Percentiles rank a stretch among this genome's conserved stretches.
These are phyloP conservation scores for Perizoma affinitatum DNA, from an alignment of 2,888 invertebrate species.

Conservation along the genomic window DNA sequence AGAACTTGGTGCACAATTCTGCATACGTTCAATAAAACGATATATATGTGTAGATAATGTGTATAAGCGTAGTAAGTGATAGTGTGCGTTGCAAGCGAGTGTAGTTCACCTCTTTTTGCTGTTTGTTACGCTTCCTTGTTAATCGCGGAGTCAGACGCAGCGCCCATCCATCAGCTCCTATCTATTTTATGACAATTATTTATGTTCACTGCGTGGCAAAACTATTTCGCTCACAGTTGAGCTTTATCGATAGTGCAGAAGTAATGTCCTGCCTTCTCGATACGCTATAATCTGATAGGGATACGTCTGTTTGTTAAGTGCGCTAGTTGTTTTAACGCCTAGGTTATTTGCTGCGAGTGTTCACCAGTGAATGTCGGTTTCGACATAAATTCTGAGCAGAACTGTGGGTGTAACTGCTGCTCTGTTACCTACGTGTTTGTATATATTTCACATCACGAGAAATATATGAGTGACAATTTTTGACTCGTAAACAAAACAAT, in stretches of 20 bases:
- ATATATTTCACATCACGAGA: conserved; percentile 71
- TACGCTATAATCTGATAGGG: conserved; percentile 81
- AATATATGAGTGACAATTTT: conserved; percentile 66
- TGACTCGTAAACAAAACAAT: conserved; percentile 53
- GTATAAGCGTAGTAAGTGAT: conserved; percentile 21
- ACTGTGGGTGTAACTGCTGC: conserved; percentile 81
- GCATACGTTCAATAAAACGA: conserved; percentile 13
- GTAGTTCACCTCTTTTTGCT: conserved; percentile 42
- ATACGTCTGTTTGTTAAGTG: conserved; percentile 84
- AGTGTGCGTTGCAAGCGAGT: conserved; percentile 13
- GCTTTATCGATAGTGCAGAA: conserved; percentile 82
- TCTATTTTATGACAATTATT: conserved; percentile 83
- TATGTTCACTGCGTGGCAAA: conserved; percentile 77
- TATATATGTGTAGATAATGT: conserved; percentile 13
- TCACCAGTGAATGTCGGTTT: conserved; percentile 78
- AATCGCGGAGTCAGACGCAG: conserved; percentile 51
- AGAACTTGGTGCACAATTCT: conserved; percentile 15
- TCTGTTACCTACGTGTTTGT: conserved; percentile 69
- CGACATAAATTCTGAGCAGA: conserved; percentile 80
- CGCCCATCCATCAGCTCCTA: conserved; percentile 77
- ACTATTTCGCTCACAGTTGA: conserved; percentile 82
- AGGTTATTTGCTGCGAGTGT: conserved; percentile 80
- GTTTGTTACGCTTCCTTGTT: conserved; percentile 64
- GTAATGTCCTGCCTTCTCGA: conserved; percentile 80
- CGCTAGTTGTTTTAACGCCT: conserved; percentile 82